Conservation (phyloP, 2,888 invertebrate genomes). For the Elegia similella region DNA sequence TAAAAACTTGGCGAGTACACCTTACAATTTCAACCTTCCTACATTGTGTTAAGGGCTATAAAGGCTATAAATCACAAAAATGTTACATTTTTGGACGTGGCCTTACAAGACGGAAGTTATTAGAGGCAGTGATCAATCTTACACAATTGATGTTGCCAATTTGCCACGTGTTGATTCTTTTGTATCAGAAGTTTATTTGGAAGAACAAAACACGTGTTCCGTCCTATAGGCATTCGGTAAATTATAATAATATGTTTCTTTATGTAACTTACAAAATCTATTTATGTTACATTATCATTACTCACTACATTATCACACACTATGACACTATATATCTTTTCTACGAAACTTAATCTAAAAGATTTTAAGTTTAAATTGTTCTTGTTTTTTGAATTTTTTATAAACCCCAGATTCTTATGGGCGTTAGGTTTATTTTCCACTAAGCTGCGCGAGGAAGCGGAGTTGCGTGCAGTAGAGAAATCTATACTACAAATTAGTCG, state of each 20-base stretch:
- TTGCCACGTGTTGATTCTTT: slow-evolving; percentile 31
- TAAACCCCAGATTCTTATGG: too few relatives aligned
- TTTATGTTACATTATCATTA: too few relatives aligned
- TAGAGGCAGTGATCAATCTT: slow-evolving; percentile 40
- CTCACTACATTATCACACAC: too few relatives aligned
- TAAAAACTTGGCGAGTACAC: not conserved
- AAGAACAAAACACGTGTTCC: slow-evolving; percentile 4
- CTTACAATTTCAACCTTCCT: not conserved
- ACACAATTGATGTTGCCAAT: slow-evolving; percentile 30
- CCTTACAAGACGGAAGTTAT: slow-evolving; percentile 34
- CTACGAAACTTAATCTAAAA: too few relatives aligned
- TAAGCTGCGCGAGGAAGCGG: too few relatives aligned
- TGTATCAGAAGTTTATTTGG: slow-evolving; percentile 13
- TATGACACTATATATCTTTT: too few relatives aligned
- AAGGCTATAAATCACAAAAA: not conserved
- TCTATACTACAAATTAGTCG: too few relatives aligned
- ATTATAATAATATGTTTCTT: not conserved
- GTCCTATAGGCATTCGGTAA: not conserved
- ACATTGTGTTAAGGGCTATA: not conserved
- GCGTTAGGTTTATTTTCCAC: too few relatives aligned
- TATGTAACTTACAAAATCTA: too few relatives aligned
- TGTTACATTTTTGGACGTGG: not conserved
- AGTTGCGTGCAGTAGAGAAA: too few relatives aligned
- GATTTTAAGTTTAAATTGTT: too few relatives aligned
- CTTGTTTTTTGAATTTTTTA: too few relatives aligned